Evolutionary conservation across 2,888 invertebrate genomes (phyloP), one percentile per base, ranked within the genome.

Genomic region (Pyrocoelia pectoralis): DNA sequence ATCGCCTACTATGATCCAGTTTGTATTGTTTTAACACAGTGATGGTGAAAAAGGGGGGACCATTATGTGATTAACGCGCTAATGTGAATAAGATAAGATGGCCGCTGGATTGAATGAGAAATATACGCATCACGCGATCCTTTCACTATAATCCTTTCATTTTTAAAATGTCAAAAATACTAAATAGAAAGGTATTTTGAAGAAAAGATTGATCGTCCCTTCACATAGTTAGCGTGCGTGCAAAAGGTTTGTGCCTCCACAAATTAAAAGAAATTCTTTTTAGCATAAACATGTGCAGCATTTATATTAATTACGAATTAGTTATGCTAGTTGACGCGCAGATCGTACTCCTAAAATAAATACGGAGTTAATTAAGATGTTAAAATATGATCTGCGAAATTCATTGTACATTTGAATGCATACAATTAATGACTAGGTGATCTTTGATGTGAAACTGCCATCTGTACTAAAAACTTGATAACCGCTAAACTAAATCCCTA

Each of bases 1-100:
- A 73, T 70, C 71, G 76, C 71, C 74, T 59, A 53, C 56, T 54
- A 48, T 40, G 50, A 53, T 53, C 48, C 52, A 33, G 33, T 29
- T 38, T 15, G 29, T 50, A 58, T 63, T 58, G 63, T 63, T 62
- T 49, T 19, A 46, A 14, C 18, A 48, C 28, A 55, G 41, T 43
- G 55, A 43, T 19, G 19, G 24, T 29, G 29, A 46, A 38, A 51
- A 40, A 49, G 54, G 54, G 54, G 54, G 49, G 40, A 24, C 50
- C 49, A 60, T 60, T 60, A 54, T 53, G 54, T 60, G 60, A 60
- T 60, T 60, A 60, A 41, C 54, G 14, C 40, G 49, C 10, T 55
- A 50, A 60, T 49, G 9, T 15, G 54, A 33, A 54, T 29, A 57
- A 29, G n/a, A 52, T 50, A 59, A 59, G 53, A 59, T 59, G 59